These are phyloP conservation scores for Mustela nigripes DNA, from an alignment of 2,113 vertebrate species.

Conservation along the genomic window DNA sequence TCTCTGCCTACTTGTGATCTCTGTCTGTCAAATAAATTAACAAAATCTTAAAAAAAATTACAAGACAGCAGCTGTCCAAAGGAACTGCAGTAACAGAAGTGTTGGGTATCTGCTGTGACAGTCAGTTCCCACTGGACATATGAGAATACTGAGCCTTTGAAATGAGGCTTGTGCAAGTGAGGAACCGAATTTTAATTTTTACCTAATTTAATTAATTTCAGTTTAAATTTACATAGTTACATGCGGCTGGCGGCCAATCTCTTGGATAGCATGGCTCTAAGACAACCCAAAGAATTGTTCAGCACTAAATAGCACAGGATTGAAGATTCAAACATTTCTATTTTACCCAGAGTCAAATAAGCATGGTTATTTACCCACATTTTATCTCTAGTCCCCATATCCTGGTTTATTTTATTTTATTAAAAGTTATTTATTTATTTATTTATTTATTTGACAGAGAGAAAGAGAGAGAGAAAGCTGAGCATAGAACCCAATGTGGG, in stretches of 20 bases:
- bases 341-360: background rate
- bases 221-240: background rate
- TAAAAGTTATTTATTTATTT: background rate
- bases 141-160: background rate
- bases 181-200: conserved; percentile 13
- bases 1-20: no score
- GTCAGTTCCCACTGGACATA: background rate
- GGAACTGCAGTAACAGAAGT: background rate
- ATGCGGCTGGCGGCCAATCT: background rate
- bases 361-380: background rate
- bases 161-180: background rate
- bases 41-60: background rate
- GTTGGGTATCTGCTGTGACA: background rate
- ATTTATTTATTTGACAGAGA: no score
- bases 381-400: background rate
- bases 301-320: background rate
- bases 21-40: no score
- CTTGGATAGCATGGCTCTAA: background rate
- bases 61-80: background rate
- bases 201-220: conserved; percentile 12
- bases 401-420: background rate
- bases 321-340: background rate
- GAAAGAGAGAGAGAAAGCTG: no score
- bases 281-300: background rate
- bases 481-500: no score